Evolutionary conservation across 2,888 invertebrate genomes (phyloP).

Genomic region (Cerceris rybyensis): DNA sequence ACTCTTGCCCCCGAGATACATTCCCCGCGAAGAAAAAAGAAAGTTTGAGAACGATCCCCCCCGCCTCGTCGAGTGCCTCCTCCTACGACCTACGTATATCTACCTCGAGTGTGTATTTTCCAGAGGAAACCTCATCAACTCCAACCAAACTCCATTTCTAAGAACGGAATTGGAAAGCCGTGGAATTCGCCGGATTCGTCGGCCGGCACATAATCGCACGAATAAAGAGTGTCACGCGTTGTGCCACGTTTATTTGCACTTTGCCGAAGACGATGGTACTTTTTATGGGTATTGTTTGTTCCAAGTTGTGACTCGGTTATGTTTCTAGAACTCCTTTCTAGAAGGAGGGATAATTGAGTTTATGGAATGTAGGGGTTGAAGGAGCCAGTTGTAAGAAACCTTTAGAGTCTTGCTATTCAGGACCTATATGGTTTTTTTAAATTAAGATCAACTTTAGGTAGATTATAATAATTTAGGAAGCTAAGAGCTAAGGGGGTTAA

Average conservation of each 20-base stretch:
- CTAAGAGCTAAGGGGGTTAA: no score
- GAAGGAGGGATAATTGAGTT: no score
- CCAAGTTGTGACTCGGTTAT: no score
- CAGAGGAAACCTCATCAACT: constrained; percentile 71
- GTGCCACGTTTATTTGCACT: not conserved
- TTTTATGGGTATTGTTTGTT: no score
- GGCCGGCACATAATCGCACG: constrained; percentile 39
- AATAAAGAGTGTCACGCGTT: not conserved
- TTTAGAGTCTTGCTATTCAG: no score
- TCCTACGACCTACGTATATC: constrained; percentile 31
- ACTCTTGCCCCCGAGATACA: constrained; percentile 73
- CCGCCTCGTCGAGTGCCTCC: not conserved
- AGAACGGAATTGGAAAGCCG: constrained; percentile 69
- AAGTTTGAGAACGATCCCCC: constrained; percentile 62
- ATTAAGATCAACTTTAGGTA: no score
- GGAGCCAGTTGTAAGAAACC: no score
- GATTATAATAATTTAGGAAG: no score
- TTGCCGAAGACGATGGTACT: no score
- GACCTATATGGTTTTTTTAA: no score
- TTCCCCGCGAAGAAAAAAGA: constrained; percentile 73
- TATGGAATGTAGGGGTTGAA: no score
- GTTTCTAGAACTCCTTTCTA: no score
- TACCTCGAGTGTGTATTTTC: constrained; percentile 68
- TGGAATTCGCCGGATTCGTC: constrained; percentile 63
- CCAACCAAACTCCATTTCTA: constrained; percentile 70